Evolutionary conservation across 2,797 vertebrate genomes (phyloP), one percentile per base, ranked within the genome.

Genomic region (Neolamprologus multifasciatus): DNA sequence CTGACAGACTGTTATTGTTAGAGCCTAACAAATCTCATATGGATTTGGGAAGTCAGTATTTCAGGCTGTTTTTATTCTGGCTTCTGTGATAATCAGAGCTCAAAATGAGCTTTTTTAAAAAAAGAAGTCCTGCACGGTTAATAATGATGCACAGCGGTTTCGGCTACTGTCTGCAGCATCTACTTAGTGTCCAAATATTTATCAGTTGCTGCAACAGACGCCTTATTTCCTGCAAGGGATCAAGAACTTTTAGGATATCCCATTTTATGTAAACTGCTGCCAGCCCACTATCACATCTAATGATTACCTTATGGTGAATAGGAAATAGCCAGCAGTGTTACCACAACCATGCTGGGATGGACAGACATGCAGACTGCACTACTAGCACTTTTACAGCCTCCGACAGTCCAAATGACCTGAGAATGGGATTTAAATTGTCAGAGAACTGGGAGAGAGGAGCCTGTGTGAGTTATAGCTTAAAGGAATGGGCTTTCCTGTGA

Each of bases 291-390:
- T 93, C 83, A 89, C 81, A 36, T 93, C 83, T 95, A 95, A 96
- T 96, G 91, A 92, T 92, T 93, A 92, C 94, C 93, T 95, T 93
- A 93, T 96, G 95, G 89, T 31, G 85, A 83, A 86, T 80, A 91
- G 90, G 91, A 94, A 95, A 93, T 88, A 91, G 94, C 90, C 91
- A 87, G 87, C 89, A 87, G 79, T 82, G 87, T 88, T 88, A 92
- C 92, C 91, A 92, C 91, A 93, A 93, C 90, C 92, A 82, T 76
- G 85, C 87, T 80, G 89, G 84, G 87, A 93, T 50, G 79, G 89
- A 92, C 90, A 85, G 89, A 93, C 89, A 82, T 77, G 84, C 88
- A 94, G 87, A 93, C 92, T 93, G 93, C 95, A 85, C 87, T 82
- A 91, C 83, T 55, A 86, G 93, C 92, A 93, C 87, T 94, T 94